Percentiles rank a stretch among this genome's conserved stretches.
phyloP scores from a whole-genome alignment of 2,113 vertebrate species.

The Nothocercus nigrocapillus region DNA sequence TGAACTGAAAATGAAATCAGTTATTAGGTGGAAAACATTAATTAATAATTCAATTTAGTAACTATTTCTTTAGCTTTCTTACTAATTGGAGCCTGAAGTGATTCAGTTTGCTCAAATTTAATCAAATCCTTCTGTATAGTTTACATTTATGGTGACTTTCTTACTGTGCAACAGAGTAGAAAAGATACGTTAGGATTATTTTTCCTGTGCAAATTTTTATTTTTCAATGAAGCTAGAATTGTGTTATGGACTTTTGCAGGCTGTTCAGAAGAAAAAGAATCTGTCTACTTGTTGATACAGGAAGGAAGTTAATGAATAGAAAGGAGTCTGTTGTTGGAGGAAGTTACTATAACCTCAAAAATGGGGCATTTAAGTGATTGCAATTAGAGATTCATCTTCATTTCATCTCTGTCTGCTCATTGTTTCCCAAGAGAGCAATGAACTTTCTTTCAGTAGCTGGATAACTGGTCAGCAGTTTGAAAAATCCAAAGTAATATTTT shows the following conservation, averaged over 20 bases:
- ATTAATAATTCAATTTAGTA: background rate
- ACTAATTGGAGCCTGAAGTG: background rate
- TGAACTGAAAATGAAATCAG: background rate
- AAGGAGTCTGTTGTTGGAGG: background rate
- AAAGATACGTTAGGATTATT: background rate
- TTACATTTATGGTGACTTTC: background rate
- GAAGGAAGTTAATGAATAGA: background rate
- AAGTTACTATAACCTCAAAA: background rate
- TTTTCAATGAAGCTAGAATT: background rate
- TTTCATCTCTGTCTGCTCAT: background rate
- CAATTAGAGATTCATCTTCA: background rate
- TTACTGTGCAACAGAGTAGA: background rate
- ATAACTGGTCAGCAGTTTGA: background rate
- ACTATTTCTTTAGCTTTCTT: background rate
- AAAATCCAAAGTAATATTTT: background rate
- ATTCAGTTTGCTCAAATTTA: background rate
- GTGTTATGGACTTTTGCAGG: background rate
- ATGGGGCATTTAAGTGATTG: background rate
- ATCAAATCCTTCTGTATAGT: background rate
- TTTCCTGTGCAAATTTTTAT: background rate
- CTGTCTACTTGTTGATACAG: background rate
- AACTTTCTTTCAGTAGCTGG: background rate
- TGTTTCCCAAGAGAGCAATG: background rate
- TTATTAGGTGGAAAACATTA: background rate
- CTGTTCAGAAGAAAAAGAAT: background rate